These are phyloP conservation scores for Dysidea cf. avara DNA, from an alignment of 37 sponge, comb jelly and placozoan species.

Conservation along the genomic window DNA sequence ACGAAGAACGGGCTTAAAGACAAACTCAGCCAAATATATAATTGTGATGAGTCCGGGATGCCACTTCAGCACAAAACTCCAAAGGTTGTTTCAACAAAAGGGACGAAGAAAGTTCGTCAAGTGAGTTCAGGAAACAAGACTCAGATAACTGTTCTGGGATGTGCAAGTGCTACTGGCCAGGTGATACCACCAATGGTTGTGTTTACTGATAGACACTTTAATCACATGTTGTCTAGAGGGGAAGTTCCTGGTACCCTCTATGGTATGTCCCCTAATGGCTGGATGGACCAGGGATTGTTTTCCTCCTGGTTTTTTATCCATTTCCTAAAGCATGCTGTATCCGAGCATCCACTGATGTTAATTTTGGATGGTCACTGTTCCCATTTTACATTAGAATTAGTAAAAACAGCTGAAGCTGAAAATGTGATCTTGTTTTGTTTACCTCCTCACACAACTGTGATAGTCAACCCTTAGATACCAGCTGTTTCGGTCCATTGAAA, in stretches of 20 bases:
- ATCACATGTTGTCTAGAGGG: neutral
- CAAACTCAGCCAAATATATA: conserved; percentile 30
- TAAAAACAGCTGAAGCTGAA: conserved; percentile 4
- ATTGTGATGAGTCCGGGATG: conserved; percentile 52
- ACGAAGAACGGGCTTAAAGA: conserved; percentile 8
- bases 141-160: conserved; percentile 49
- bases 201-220: neutral
- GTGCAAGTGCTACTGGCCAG: conserved; percentile 49
- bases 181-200: conserved; percentile 51
- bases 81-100: conserved; percentile 9
- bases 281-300: conserved; percentile 29
- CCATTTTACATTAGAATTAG: conserved; percentile 23
- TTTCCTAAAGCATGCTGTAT: conserved; percentile 27
- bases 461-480: conserved; percentile 43
- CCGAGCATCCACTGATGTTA: conserved; percentile 18
- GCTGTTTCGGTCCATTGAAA: conserved; percentile 24
- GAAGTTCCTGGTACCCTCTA: conserved; percentile 58
- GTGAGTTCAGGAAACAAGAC: conserved; percentile 36
- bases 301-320: conserved; percentile 30
- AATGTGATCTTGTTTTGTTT: conserved; percentile 37
- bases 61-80: conserved; percentile 31
- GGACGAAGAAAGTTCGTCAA: conserved; percentile 30
- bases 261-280: no score
- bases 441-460: no score
- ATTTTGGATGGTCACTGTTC: conserved; percentile 42